Evolutionary conservation across 2,113 vertebrate species (phyloP).

Genomic region (Synchiropus splendidus): DNA sequence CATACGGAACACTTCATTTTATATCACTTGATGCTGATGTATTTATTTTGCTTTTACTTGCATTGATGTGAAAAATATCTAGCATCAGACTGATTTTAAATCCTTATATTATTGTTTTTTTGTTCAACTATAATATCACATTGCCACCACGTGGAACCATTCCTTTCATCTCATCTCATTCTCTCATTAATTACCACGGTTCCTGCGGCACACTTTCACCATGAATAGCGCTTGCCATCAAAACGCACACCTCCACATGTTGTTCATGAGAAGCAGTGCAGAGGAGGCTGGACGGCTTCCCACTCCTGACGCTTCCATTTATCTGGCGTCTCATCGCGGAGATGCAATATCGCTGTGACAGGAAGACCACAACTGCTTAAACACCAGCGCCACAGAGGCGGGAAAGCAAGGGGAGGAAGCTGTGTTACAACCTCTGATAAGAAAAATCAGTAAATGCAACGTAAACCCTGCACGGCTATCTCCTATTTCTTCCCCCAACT

Average conservation of each 20-base stretch:
- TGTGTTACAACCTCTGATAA: constrained; percentile 40
- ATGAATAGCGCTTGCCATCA: constrained; percentile 21
- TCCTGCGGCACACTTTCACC: constrained; percentile 16
- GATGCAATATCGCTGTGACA: constrained; percentile 27
- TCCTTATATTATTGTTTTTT: too few species aligned
- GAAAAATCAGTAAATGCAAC: constrained; percentile 27
- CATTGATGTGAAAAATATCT: too few species aligned
- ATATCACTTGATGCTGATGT: too few species aligned
- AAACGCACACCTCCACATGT: neutral
- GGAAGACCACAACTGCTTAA: constrained; percentile 23
- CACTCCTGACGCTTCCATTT: constrained; percentile 23
- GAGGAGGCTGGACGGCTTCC: constrained; percentile 13
- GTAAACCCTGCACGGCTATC: constrained; percentile 2
- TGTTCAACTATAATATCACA: too few species aligned
- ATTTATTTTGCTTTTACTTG: too few species aligned
- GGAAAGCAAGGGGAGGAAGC: neutral
- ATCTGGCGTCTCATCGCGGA: constrained; percentile 34
- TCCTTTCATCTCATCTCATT: too few species aligned
- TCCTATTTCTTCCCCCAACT: neutral
- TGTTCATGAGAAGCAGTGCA: constrained; percentile 5
- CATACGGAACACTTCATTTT: too few species aligned
- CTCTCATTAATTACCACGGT: neutral
- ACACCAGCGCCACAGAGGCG: neutral
- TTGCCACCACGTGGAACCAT: too few species aligned
- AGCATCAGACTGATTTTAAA: too few species aligned